Conservation (phyloP, 1,140 invertebrate species). For the Calosoma granatense region DNA sequence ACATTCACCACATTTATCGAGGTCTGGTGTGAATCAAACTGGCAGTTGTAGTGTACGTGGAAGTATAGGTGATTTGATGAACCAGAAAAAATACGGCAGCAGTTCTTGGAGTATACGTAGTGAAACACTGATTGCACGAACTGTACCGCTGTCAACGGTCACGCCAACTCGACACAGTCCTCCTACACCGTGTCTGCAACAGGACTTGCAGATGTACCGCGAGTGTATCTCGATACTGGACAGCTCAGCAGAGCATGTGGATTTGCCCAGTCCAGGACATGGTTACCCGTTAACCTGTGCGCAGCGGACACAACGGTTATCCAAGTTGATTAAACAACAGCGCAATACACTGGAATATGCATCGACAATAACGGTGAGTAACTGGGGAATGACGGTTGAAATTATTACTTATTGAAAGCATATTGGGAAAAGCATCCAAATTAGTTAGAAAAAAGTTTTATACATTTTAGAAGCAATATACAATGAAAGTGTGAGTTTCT, state of each 20-base stretch:
- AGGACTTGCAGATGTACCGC: not conserved
- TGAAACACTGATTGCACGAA: conserved; percentile 54
- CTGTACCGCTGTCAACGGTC: conserved; percentile 61
- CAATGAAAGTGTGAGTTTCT: no score
- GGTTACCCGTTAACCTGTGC: conserved; percentile 42
- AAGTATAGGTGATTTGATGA: conserved; percentile 70
- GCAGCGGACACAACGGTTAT: conserved; percentile 53
- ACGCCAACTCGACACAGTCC: conserved; percentile 40
- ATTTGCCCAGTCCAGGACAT: conserved; percentile 18
- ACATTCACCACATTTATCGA: conserved; percentile 41
- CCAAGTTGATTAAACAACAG: conserved; percentile 46
- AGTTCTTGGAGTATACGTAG: conserved; percentile 54
- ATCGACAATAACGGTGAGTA: conserved; percentile 6
- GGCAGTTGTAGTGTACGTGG: conserved; percentile 46
- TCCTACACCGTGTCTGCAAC: not conserved
- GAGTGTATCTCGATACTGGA: not conserved
- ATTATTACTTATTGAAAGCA: no score
- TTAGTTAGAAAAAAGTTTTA: no score
- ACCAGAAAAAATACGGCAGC: conserved; percentile 56
- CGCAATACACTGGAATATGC: conserved; percentile 17
- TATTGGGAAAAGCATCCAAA: no score
- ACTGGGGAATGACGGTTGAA: no score
- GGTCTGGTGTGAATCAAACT: conserved; percentile 34
- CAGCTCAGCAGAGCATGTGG: conserved; percentile 27
- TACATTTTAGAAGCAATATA: no score